Evolutionary conservation across 2,113 vertebrate genomes (phyloP).

Genomic region (Cyanocitta stelleri): DNA sequence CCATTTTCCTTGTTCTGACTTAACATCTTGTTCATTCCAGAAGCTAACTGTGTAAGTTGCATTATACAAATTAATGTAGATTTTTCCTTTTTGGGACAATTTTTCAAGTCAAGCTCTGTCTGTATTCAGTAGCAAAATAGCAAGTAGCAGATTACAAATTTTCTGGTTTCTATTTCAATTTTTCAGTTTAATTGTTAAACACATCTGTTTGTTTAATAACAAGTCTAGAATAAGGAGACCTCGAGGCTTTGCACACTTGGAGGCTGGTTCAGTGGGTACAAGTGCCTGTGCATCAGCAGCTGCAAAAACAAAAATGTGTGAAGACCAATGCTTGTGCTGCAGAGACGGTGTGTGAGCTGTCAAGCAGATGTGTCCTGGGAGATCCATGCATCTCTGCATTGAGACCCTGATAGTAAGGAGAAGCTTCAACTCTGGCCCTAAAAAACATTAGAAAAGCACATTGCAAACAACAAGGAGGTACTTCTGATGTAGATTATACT

Average conservation of each 20-base stretch:
- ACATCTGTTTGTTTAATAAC: not conserved
- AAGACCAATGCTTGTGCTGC: not conserved
- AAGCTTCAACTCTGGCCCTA: not conserved
- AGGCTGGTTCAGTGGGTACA: not conserved
- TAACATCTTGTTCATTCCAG: not conserved
- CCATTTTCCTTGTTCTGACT: not conserved
- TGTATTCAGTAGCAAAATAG: not conserved
- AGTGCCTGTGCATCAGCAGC: not conserved
- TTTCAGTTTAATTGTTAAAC: not conserved
- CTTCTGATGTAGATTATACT: not conserved
- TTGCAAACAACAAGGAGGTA: not conserved
- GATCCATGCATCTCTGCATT: not conserved
- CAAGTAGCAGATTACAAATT: not conserved
- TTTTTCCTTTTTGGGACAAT: not conserved
- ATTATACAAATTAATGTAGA: not conserved
- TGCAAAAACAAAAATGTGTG: not conserved
- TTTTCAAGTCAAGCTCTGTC: not conserved
- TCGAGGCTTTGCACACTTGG: not conserved
- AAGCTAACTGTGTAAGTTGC: not conserved
- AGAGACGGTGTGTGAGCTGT: not conserved
- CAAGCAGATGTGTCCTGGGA: not conserved
- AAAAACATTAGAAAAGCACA: not conserved
- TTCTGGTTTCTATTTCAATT: not conserved
- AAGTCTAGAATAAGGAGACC: not conserved
- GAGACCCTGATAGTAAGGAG: not conserved